Conservation (phyloP, 2,113 vertebrate species). For the Petaurus breviceps region DNA sequence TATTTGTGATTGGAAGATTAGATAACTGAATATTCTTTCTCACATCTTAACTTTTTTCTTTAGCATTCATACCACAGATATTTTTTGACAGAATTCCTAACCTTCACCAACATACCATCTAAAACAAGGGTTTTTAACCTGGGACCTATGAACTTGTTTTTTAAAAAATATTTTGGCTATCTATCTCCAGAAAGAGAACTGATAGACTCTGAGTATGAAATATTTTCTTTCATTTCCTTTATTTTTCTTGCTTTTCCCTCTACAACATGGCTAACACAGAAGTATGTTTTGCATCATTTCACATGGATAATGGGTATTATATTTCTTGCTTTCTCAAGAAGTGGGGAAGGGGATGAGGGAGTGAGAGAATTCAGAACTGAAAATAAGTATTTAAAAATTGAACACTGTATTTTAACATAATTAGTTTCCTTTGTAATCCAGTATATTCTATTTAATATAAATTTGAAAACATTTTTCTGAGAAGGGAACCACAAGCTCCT, state of each 20-base stretch:
- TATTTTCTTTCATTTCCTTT: background rate
- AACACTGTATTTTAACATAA: background rate
- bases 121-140: background rate
- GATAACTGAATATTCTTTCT: background rate
- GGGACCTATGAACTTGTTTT: background rate
- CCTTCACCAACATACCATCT: background rate
- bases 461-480: background rate
- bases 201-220: background rate
- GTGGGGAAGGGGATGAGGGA: background rate
- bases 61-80: background rate
- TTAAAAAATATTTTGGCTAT: background rate
- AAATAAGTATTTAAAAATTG: background rate
- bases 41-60: background rate
- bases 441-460: background rate
- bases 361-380: background rate
- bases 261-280: background rate
- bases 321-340: background rate
- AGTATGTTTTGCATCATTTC: background rate
- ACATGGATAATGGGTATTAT: background rate
- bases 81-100: background rate
- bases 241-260: no score
- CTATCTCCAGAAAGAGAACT: background rate
- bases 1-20: slow-evolving; percentile 30
- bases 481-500: background rate
- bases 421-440: background rate